phyloP scores from a whole-genome alignment of 2,113 vertebrate species.

The Ursus arctos region DNA sequence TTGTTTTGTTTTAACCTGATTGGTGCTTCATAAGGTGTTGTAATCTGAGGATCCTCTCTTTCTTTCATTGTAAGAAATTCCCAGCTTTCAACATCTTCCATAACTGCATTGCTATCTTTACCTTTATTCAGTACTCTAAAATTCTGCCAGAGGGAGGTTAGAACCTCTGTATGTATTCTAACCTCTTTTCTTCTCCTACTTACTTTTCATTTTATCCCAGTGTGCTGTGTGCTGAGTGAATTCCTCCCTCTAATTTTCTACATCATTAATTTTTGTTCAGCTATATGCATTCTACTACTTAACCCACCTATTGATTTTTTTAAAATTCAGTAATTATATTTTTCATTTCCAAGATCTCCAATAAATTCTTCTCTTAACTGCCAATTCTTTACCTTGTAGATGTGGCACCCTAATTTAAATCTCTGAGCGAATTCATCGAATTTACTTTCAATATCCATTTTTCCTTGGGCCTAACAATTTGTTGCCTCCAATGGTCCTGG shows the following conservation, averaged over 20 bases:
- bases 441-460: background rate
- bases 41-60: background rate
- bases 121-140: constrained; percentile 1
- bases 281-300: background rate
- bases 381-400: background rate
- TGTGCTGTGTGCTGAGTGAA: background rate
- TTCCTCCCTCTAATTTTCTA: constrained; percentile 21
- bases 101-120: background rate
- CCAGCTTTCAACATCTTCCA: background rate
- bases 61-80: background rate
- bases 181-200: background rate
- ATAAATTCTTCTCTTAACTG: background rate
- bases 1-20: background rate
- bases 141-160: background rate
- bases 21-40: background rate
- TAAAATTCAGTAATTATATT: background rate
- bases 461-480: background rate
- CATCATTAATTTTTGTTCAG: constrained; percentile 17
- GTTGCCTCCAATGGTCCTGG: background rate
- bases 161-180: background rate
- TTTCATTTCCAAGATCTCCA: background rate
- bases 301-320: background rate
- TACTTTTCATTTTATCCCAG: background rate
- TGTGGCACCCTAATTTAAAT: background rate
- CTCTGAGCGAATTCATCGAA: background rate